Evolutionary conservation across 2,113 vertebrate species (phyloP).

Genomic region (zebrafish (Danio rerio)): GRCz12tu NC_133179.1:10308001-10308500

Average conservation of each 20-base stretch:
- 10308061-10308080: background rate
- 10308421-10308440: no score
- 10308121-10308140: background rate
- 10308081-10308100: background rate
- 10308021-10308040: slow-evolving; percentile 73
- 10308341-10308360: no score
- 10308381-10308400: no score
- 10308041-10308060: slow-evolving; percentile 52
- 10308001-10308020: slow-evolving; percentile 70
- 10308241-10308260: background rate
- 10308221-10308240: background rate
- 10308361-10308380: no score
- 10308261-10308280: background rate
- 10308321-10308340: no score
- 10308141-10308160: background rate
- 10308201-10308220: background rate
- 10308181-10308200: background rate
- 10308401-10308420: no score
- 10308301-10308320: no score
- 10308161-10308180: background rate
- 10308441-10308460: no score
- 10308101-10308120: background rate
- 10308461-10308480: no score
- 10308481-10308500: no score
- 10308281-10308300: background rate